Evolutionary conservation across 1,140 invertebrate species (phyloP), one percentile per base, ranked within the genome.

Genomic region (Ceratina calcarata): DNA sequence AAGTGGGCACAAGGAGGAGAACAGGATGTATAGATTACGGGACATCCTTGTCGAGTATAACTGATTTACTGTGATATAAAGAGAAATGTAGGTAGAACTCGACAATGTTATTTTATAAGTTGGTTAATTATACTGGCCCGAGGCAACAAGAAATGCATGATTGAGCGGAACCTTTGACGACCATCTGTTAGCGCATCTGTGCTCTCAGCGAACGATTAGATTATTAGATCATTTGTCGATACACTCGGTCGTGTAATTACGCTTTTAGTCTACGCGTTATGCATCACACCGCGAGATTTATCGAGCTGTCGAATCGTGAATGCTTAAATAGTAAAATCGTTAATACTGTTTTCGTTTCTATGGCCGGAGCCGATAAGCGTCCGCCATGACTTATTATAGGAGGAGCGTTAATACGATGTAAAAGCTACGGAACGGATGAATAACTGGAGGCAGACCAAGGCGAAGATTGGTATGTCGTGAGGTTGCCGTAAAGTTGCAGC

Each of bases 101-200:
- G 20, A 55, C 27, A 10, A 49, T 72, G 58, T 72, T 20, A 65
- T 58, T 72, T 78, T 57, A 72, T 27, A 10, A 58, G 58, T 55
- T 20, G 16, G 8, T 57, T 27, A 69, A 78, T 78, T 65, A 58
- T 51, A 66, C 45, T 12, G 51, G 65, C 80, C 80, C 45, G 78
- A 78, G 84, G 81, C 84, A 78, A 84, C 32, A 76, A 80, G 80
- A 78, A 82, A 80, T 80, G 82, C 75, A 78, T 82, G 86, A 84
- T 82, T 80, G 66, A 84, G 81, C 78, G 78, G 75, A 57, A 22
- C 75, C 71, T 70, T 72, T 78, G 77, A 60, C 82, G 62, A 64
- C 78, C 85, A 86, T 86, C 86, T 88, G 85, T 83, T 84, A 86
- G 68, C 81, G 77, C 79, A 78, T 78, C 51, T 70, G 76, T 27